Evolutionary conservation across 1,140 invertebrate genomes (phyloP).

Genomic region (Archegozetes longisetosus): DNA sequence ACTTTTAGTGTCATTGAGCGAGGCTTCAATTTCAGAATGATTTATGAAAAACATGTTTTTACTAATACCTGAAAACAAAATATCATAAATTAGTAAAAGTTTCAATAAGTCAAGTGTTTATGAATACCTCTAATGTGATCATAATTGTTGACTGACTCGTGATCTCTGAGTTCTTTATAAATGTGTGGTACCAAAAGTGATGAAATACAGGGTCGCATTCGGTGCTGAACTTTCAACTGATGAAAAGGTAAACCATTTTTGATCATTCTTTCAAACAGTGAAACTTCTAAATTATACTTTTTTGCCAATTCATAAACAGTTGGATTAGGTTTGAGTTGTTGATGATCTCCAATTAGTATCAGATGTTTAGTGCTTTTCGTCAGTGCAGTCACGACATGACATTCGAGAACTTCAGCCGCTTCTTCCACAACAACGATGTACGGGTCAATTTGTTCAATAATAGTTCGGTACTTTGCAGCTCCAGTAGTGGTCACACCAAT

Average conservation of each 20-base stretch:
- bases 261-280: constrained; percentile 24
- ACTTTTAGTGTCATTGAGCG: constrained; percentile 4
- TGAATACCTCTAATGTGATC: too few relatives aligned
- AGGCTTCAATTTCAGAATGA: constrained; percentile 3
- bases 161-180: too few relatives aligned
- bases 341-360: constrained; percentile 53
- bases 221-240: constrained; percentile 16
- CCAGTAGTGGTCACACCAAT: constrained; percentile 61
- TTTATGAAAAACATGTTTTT: constrained; percentile 18
- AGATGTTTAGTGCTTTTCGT: constrained; percentile 53
- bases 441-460: constrained; percentile 41
- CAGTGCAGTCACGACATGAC: constrained; percentile 52
- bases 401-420: constrained; percentile 65
- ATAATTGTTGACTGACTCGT: too few relatives aligned
- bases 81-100: constrained; percentile 20
- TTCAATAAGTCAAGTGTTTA: too few relatives aligned
- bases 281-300: constrained; percentile 30
- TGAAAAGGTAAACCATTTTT: constrained; percentile 18
- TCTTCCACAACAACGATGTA: constrained; percentile 61
- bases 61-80: constrained; percentile 6
- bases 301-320: constrained; percentile 28
- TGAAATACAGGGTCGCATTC: constrained; percentile 20
- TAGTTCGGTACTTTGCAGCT: constrained; percentile 44
- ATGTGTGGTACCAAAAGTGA: constrained; percentile 11
- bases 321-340: constrained; percentile 33